Conservation (phyloP, 2,797 vertebrate species). For the Cynopterus sphinx region DNA sequence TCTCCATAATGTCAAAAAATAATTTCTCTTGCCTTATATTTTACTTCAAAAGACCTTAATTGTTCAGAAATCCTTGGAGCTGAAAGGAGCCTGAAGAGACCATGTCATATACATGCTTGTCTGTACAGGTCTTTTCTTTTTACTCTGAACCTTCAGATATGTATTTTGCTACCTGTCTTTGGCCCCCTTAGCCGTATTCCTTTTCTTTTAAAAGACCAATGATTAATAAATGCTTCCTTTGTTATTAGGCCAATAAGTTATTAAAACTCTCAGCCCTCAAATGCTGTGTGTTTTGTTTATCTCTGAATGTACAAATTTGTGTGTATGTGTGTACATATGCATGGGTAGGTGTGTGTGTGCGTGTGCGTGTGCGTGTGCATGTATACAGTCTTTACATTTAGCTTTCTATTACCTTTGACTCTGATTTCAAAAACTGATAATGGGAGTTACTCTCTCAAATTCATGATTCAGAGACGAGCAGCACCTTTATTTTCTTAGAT, state of each 20-base stretch:
- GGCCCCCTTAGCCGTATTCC: neutral
- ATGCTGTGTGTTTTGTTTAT: neutral
- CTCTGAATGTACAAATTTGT: neutral
- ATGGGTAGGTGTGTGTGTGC: neutral
- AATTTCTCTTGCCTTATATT: neutral
- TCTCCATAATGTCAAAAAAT: neutral
- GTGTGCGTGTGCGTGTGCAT: neutral
- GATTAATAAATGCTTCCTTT: neutral
- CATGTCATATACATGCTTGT: neutral
- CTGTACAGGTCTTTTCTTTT: neutral
- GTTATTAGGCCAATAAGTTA: neutral
- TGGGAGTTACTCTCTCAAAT: neutral
- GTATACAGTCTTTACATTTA: neutral
- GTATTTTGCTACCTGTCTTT: neutral
- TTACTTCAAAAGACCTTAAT: neutral
- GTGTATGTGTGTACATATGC: no score
- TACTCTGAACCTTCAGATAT: neutral
- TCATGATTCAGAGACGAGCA: neutral
- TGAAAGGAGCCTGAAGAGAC: neutral
- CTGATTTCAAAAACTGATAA: neutral
- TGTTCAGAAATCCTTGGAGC: neutral
- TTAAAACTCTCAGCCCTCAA: neutral
- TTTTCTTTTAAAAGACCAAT: neutral
- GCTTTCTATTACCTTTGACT: neutral
- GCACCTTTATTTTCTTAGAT: neutral